A percentile compares a stretch with the other conserved stretches of the same genome.
phyloP scores from a whole-genome alignment of 2,113 vertebrate species.

The Sakesphorus luctuosus region DNA sequence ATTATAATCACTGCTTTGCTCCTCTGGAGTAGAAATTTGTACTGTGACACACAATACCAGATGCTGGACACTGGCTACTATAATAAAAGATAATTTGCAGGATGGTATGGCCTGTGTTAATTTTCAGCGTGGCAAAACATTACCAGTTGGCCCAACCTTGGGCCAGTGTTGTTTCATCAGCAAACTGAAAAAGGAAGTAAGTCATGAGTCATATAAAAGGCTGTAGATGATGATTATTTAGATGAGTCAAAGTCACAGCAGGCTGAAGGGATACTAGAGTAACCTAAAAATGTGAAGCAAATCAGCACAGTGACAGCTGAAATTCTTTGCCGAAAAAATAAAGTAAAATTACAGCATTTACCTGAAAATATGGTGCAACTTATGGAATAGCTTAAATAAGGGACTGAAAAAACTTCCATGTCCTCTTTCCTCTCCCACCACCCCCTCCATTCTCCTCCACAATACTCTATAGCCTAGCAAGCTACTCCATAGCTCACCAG shows the following conservation, averaged over 20 bases:
- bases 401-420: neutral
- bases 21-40: neutral
- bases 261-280: neutral
- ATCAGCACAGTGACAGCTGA: neutral
- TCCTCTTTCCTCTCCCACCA: neutral
- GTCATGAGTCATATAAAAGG: conserved; percentile 18
- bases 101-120: neutral
- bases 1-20: conserved; percentile 9
- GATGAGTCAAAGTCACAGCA: neutral
- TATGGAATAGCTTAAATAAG: neutral
- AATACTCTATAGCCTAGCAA: neutral
- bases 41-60: neutral
- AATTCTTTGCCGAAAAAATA: neutral
- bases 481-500: neutral
- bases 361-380: neutral
- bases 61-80: conserved; percentile 39
- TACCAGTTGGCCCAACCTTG: conserved; percentile 7
- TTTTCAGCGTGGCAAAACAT: neutral
- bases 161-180: conserved; percentile 34
- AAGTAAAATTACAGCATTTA: neutral
- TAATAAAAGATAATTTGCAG: conserved; percentile 61
- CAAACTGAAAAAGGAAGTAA: conserved; percentile 35
- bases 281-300: neutral
- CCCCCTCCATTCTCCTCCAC: neutral
- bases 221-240: neutral